Percentiles rank a stretch among this genome's conserved stretches.
Conservation (phyloP, 2,797 vertebrate species). For the Delichon dasypus region DNA sequence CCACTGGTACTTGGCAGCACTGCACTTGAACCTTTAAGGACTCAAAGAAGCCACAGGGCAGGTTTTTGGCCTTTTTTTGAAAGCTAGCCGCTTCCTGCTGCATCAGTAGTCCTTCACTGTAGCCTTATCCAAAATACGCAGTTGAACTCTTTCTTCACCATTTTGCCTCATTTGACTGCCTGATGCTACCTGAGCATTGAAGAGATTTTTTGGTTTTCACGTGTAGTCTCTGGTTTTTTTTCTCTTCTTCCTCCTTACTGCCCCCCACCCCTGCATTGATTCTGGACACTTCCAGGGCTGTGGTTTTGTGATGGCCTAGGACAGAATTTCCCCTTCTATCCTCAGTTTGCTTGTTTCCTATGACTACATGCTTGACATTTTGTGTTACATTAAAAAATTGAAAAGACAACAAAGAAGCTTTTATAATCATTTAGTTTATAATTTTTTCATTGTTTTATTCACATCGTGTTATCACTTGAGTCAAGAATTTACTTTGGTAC, state of each 20-base stretch:
- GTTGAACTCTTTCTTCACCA: neutral
- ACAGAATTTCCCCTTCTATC: neutral
- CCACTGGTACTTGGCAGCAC: rapidly evolving
- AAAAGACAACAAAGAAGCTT: neutral
- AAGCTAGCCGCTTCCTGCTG: neutral
- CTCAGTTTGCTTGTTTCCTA: neutral
- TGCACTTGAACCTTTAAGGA: neutral
- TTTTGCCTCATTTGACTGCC: neutral
- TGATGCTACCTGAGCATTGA: neutral
- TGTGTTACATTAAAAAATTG: neutral
- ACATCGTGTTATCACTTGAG: neutral
- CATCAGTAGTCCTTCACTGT: neutral
- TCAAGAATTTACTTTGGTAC: neutral
- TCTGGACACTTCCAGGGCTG: neutral
- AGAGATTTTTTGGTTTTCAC: neutral
- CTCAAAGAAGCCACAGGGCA: neutral
- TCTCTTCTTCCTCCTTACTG: neutral
- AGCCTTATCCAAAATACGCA: neutral
- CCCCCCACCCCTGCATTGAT: neutral
- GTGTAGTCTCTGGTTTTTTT: neutral
- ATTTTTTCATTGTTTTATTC: neutral
- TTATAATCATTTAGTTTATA: neutral
- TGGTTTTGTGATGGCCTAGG: neutral
- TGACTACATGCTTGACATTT: neutral
- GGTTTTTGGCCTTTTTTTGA: neutral